Evolutionary conservation across 2,113 vertebrate species (phyloP).

Genomic region (Riparia riparia): DNA sequence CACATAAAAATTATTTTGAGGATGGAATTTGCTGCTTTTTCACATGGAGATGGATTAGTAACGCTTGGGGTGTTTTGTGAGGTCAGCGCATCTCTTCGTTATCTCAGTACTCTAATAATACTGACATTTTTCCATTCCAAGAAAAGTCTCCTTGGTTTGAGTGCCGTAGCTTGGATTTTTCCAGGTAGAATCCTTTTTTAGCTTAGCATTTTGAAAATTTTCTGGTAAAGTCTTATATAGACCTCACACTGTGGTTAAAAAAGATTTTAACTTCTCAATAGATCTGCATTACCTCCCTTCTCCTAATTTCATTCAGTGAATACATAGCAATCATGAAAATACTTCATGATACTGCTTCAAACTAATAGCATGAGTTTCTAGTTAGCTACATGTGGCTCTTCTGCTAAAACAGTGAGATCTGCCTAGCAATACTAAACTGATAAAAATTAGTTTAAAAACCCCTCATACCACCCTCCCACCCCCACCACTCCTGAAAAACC

Average conservation of each 20-base stretch:
- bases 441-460: neutral
- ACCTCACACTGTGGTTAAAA: neutral
- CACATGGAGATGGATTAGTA: neutral
- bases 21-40: neutral
- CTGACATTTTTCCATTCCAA: neutral
- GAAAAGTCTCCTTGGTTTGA: neutral
- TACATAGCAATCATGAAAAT: neutral
- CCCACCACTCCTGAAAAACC: neutral
- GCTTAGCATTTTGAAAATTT: neutral
- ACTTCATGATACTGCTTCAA: neutral
- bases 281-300: neutral
- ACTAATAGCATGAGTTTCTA: neutral
- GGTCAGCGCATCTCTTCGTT: neutral
- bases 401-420: neutral
- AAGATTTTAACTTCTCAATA: neutral
- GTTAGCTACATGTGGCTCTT: neutral
- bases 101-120: neutral
- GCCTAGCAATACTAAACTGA: neutral
- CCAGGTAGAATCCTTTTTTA: neutral
- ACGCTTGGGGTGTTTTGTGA: neutral
- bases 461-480: too few relatives aligned
- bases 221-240: neutral
- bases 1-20: neutral
- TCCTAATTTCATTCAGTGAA: neutral
- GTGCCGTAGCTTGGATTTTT: neutral